phyloP scores from a whole-genome alignment of 2,888 invertebrate species.

The Leucania comma region DNA sequence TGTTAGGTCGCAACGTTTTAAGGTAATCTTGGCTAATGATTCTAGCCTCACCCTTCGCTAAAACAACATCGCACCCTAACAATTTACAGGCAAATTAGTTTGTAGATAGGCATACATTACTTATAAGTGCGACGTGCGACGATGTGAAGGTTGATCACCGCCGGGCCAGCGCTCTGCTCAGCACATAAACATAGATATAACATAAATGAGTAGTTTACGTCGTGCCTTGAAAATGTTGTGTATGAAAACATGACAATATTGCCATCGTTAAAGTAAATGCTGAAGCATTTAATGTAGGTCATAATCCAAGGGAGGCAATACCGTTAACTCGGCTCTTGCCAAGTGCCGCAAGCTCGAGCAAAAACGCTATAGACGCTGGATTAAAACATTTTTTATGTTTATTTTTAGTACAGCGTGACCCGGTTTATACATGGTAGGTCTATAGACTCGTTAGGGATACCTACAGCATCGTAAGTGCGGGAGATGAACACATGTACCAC shows the following conservation, averaged over 20 bases:
- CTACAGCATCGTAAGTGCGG: slow-evolving; percentile 71
- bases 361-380: slow-evolving; percentile 75
- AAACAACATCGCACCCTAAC: slow-evolving; percentile 78
- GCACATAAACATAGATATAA: slow-evolving; percentile 44
- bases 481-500: slow-evolving; percentile 75
- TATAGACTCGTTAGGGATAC: slow-evolving; percentile 75
- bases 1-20: slow-evolving; percentile 70
- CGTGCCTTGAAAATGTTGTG: slow-evolving; percentile 58
- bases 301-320: slow-evolving; percentile 75
- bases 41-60: slow-evolving; percentile 74
- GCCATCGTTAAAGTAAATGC: slow-evolving; percentile 66
- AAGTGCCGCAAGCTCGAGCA: slow-evolving; percentile 69
- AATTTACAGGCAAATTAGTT: slow-evolving; percentile 78
- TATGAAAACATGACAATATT: slow-evolving; percentile 62
- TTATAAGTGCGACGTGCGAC: slow-evolving; percentile 45
- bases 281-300: slow-evolving; percentile 71
- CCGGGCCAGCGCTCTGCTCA: slow-evolving; percentile 34
- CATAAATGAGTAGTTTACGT: slow-evolving; percentile 33
- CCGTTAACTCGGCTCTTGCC: slow-evolving; percentile 67
- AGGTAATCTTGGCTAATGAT: slow-evolving; percentile 79
- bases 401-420: slow-evolving; percentile 80
- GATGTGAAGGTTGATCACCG: slow-evolving; percentile 64
- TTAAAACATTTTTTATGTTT: slow-evolving; percentile 77
- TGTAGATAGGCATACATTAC: slow-evolving; percentile 65
- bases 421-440: slow-evolving; percentile 75